Evolutionary conservation across 2,797 vertebrate species (phyloP).

Genomic region (Limosa lapponica): DNA sequence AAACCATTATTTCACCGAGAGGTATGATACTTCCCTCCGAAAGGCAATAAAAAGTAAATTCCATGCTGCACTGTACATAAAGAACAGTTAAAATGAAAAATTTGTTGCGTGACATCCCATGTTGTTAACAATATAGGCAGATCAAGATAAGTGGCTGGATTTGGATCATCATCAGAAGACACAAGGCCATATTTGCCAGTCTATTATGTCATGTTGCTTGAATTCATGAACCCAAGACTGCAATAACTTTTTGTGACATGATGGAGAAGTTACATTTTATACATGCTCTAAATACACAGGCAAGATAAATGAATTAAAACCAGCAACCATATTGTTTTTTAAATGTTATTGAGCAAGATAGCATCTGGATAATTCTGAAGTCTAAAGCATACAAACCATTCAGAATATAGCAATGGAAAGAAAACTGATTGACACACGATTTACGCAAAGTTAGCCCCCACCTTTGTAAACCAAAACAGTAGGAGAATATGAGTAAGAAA

Average conservation of each 20-base stretch:
- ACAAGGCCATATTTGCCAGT: slow-evolving; percentile 66
- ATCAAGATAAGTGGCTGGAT: slow-evolving; percentile 68
- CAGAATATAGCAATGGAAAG: not conserved
- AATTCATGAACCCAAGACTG: slow-evolving; percentile 63
- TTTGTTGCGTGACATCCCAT: slow-evolving; percentile 54
- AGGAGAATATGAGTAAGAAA: not conserved
- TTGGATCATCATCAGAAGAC: slow-evolving; percentile 70
- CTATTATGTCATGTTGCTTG: slow-evolving; percentile 61
- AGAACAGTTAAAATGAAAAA: slow-evolving; percentile 71
- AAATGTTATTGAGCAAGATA: not conserved
- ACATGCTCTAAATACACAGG: slow-evolving; percentile 34
- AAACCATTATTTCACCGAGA: slow-evolving; percentile 72
- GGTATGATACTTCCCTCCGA: slow-evolving; percentile 56
- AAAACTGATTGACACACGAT: not conserved
- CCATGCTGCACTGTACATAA: slow-evolving; percentile 48
- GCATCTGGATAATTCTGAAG: not conserved
- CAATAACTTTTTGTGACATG: slow-evolving; percentile 66
- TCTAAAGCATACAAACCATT: not conserved
- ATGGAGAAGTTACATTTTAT: slow-evolving; percentile 59
- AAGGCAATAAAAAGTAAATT: slow-evolving; percentile 74
- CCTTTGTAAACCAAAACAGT: not conserved
- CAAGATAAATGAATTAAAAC: slow-evolving; percentile 63
- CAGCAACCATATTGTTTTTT: not conserved
- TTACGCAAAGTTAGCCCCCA: not conserved
- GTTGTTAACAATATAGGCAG: slow-evolving; percentile 67